Evolutionary conservation across 2,113 vertebrate genomes (phyloP).

Genomic region (Brachypodius melanocephalos): DNA sequence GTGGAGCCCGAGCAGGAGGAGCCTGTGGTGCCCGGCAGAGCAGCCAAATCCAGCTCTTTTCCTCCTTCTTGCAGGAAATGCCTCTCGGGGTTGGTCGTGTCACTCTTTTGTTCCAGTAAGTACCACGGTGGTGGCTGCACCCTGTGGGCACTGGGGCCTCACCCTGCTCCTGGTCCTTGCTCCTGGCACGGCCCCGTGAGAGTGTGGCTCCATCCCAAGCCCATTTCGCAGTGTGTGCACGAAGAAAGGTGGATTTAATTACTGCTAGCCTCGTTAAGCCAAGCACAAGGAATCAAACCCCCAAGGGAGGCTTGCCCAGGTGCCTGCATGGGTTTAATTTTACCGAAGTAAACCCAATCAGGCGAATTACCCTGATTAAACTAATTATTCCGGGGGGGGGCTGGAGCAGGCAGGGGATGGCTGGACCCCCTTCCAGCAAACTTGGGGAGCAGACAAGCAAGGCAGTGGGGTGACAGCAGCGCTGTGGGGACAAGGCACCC

Average conservation of each 20-base stretch:
- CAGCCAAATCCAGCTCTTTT: background rate
- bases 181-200: rapidly evolving
- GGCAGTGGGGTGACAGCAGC: background rate
- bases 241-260: background rate
- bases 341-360: background rate
- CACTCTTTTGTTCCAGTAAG: constrained; percentile 72
- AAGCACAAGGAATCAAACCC: background rate
- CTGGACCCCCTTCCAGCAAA: background rate
- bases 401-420: background rate
- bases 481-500: rapidly evolving
- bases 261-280: background rate
- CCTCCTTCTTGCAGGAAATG: constrained; percentile 61
- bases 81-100: constrained; percentile 49
- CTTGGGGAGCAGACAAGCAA: background rate
- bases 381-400: background rate
- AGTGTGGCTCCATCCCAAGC: background rate
- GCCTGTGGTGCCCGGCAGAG: rapidly evolving
- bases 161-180: rapidly evolving
- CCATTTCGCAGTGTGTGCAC: rapidly evolving
- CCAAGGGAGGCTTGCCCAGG: background rate
- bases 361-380: background rate
- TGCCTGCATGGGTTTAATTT: background rate
- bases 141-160: rapidly evolving
- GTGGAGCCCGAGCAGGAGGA: rapidly evolving
- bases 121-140: rapidly evolving